These are phyloP conservation scores for Oikopleura vanhoeffeni DNA, from an alignment of 23 tunicate genomes.

Conservation along the genomic window DNA sequence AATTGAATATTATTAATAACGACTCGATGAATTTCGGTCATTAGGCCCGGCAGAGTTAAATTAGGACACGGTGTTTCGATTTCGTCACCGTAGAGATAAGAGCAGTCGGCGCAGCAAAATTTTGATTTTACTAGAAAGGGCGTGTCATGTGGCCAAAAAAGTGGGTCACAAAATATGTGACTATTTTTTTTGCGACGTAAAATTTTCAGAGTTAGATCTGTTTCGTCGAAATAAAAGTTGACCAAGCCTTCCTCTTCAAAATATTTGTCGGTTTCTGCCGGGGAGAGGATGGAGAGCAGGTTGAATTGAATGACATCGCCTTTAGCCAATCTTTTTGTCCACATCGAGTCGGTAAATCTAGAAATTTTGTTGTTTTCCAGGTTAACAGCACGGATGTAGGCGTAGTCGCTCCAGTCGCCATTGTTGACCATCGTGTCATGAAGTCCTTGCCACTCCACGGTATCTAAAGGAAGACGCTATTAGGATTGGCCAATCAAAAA, in stretches of 20 bases:
- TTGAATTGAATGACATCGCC: not conserved
- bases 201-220: not conserved
- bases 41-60: too few relatives aligned
- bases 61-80: too few relatives aligned
- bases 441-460: too few relatives aligned
- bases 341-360: not conserved
- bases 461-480: too few relatives aligned
- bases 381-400: not conserved
- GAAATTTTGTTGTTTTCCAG: not conserved
- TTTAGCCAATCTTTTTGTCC: not conserved
- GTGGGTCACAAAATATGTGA: not conserved
- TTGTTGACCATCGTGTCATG: not conserved
- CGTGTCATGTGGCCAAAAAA: not conserved
- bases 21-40: too few relatives aligned
- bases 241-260: not conserved
- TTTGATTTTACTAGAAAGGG: not conserved
- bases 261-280: not conserved
- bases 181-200: not conserved
- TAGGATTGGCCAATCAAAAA: not conserved
- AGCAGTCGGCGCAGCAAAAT: not conserved
- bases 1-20: too few relatives aligned
- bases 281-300: not conserved
- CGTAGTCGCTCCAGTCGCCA: not conserved
- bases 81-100: not conserved
- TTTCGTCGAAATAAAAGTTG: not conserved